These are phyloP conservation scores for Podotricha telesiphe DNA, from an alignment of 2,888 invertebrate species.

Conservation along the genomic window DNA sequence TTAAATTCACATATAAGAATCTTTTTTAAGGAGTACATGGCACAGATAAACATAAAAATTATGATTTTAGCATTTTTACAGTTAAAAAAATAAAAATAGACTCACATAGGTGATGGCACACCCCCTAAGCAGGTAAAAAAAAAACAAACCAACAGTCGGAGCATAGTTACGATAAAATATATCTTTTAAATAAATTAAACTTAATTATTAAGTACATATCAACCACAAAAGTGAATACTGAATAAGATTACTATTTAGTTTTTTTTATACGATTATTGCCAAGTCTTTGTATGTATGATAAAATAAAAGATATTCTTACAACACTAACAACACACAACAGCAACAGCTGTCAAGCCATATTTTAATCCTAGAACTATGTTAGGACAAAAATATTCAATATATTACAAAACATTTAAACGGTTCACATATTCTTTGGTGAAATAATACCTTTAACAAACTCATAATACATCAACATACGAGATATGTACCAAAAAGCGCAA, in stretches of 20 bases:
- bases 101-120: not conserved
- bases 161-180: not conserved
- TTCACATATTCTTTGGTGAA: slow-evolving; percentile 20
- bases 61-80: too few species aligned
- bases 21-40: not conserved
- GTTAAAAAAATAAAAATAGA: not conserved
- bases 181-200: slow-evolving; percentile 21
- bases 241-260: not conserved
- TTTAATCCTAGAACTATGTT: slow-evolving; percentile 5
- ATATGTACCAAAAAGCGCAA: not conserved
- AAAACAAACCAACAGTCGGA: not conserved
- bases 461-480: not conserved
- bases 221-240: slow-evolving; percentile 9
- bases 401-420: not conserved
- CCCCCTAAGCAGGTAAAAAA: not conserved
- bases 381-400: not conserved
- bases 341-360: slow-evolving; percentile 10
- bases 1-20: not conserved
- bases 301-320: slow-evolving; percentile 10
- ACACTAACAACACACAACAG: slow-evolving; percentile 19
- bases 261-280: slow-evolving; percentile 15
- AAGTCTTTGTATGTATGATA: not conserved
- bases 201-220: slow-evolving; percentile 12
- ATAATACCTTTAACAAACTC: slow-evolving; percentile 8
- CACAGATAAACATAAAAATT: not conserved